These are phyloP conservation scores for Spheniscus mendiculus DNA, from an alignment of 2,113 vertebrate genomes.

Conservation along the genomic window DNA sequence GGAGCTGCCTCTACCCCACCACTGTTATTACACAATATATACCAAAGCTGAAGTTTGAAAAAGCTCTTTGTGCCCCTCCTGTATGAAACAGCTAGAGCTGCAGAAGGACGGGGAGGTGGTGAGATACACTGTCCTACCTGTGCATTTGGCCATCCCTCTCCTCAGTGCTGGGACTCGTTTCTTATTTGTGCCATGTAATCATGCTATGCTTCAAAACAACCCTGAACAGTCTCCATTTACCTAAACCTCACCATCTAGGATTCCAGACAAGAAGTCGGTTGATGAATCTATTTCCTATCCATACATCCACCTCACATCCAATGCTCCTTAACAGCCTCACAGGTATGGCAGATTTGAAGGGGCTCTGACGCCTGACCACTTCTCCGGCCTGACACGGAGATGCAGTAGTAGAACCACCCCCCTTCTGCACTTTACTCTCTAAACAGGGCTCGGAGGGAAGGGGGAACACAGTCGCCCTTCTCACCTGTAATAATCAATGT, in stretches of 20 bases:
- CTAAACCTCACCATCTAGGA: neutral
- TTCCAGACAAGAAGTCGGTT: neutral
- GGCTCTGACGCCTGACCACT: neutral
- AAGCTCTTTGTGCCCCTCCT: neutral
- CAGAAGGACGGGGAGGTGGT: neutral
- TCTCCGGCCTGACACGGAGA: neutral
- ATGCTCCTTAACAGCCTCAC: neutral
- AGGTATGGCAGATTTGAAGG: neutral
- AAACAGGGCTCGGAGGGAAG: neutral
- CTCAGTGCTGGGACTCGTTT: neutral
- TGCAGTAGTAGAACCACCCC: neutral
- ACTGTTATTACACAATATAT: rapidly evolving
- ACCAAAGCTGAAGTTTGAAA: neutral
- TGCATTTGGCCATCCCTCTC: neutral
- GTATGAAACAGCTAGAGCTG: neutral
- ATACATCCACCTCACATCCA: neutral
- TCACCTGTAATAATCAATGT: rapidly evolving
- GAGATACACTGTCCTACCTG: neutral
- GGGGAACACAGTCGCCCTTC: rapidly evolving
- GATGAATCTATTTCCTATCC: neutral
- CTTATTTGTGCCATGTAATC: rapidly evolving
- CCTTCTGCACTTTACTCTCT: neutral
- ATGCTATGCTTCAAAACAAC: neutral
- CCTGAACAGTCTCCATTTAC: neutral
- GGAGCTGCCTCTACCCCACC: neutral